These are phyloP conservation scores for Leptopilina clavipes DNA, from an alignment of 1,140 invertebrate species.

Conservation along the genomic window DNA sequence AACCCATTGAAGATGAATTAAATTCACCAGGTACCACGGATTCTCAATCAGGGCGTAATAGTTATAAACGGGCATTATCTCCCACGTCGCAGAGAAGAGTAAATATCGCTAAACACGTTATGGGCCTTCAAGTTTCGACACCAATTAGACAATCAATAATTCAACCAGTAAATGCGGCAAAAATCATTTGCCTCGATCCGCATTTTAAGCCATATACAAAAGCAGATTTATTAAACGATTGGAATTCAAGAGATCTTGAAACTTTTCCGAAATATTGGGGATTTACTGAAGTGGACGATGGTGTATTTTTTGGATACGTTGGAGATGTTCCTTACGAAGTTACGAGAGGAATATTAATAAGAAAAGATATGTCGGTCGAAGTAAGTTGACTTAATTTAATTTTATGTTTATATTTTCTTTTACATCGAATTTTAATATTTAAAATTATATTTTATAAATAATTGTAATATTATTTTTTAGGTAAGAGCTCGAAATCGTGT, in stretches of 20 bases:
- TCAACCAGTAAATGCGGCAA: too few relatives aligned
- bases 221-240: background rate
- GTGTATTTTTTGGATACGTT: background rate
- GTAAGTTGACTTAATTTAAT: background rate
- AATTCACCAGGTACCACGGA: background rate
- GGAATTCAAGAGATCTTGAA: background rate
- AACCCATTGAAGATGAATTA: background rate
- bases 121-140: background rate
- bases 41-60: background rate
- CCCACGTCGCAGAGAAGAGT: background rate
- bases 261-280: background rate
- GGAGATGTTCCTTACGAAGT: background rate
- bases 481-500: background rate
- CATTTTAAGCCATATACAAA: background rate
- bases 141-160: too few relatives aligned
- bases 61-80: background rate
- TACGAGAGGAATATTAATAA: background rate
- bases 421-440: too few relatives aligned
- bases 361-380: background rate
- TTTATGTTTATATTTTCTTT: background rate
- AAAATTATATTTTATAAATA: too few relatives aligned
- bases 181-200: background rate
- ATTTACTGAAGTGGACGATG: background rate
- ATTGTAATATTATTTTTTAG: background rate
- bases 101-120: background rate